These are phyloP conservation scores for Ectemnius cavifrons DNA, from an alignment of 2,888 invertebrate genomes.

Conservation along the genomic window DNA sequence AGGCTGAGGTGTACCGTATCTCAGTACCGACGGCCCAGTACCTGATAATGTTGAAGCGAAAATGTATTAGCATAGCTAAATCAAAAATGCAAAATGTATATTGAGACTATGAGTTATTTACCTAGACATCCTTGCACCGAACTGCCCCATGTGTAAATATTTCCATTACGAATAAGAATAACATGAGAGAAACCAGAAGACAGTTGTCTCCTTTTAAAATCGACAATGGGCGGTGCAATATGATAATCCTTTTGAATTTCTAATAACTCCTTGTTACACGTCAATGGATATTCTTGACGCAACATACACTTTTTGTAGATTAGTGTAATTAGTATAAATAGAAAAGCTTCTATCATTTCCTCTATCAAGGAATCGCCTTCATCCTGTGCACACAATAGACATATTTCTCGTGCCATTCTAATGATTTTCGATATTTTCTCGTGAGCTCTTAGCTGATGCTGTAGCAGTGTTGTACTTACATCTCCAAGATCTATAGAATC, in stretches of 20 bases:
- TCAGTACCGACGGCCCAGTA: constrained; percentile 79
- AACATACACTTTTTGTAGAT: constrained; percentile 73
- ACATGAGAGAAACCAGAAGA: constrained; percentile 83
- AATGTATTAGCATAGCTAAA: too few species aligned
- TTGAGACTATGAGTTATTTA: constrained; percentile 44
- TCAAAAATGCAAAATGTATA: too few species aligned
- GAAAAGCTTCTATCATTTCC: constrained; percentile 80
- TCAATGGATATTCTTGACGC: constrained; percentile 65
- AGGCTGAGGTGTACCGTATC: constrained; percentile 79
- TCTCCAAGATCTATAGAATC: constrained; percentile 78
- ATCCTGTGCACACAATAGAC: constrained; percentile 58
- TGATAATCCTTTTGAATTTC: constrained; percentile 58
- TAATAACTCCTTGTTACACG: constrained; percentile 65
- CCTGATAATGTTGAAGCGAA: constrained; percentile 57
- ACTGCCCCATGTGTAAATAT: constrained; percentile 83
- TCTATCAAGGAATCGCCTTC: constrained; percentile 72
- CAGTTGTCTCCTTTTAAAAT: constrained; percentile 78
- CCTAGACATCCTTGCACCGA: constrained; percentile 81
- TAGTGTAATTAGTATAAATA: constrained; percentile 78
- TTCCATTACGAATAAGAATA: constrained; percentile 81
- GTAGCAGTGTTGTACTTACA: constrained; percentile 57
- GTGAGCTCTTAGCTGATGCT: not conserved
- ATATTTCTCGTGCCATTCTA: not conserved
- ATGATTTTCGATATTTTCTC: not conserved
- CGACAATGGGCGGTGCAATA: constrained; percentile 57